Conservation (phyloP, 2,888 invertebrate species). For the Heliconius ethilla region DNA sequence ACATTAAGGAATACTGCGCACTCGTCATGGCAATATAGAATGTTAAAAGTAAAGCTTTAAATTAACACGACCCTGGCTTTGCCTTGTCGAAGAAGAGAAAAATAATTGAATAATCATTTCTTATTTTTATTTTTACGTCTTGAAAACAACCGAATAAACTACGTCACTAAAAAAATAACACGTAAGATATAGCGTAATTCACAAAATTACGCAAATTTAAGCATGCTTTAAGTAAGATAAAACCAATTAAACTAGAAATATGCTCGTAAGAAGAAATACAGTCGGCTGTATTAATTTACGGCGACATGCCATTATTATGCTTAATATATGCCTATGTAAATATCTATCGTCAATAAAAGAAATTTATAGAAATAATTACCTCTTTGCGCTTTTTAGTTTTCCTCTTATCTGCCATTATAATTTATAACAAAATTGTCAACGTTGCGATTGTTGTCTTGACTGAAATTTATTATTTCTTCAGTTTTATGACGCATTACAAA, state of each 20-base stretch:
- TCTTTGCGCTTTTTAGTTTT: constrained; percentile 79
- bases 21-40: constrained; percentile 9
- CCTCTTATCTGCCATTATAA: constrained; percentile 74
- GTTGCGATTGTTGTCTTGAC: constrained; percentile 51
- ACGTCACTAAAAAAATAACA: constrained; percentile 11
- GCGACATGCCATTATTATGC: constrained; percentile 2
- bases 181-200: neutral
- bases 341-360: neutral
- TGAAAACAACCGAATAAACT: constrained; percentile 4
- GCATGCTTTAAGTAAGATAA: neutral
- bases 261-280: constrained; percentile 3
- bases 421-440: constrained; percentile 64
- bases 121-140: constrained; percentile 15
- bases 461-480: constrained; percentile 43
- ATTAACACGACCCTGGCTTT: neutral
- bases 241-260: neutral
- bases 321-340: neutral
- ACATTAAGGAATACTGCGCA: constrained; percentile 35
- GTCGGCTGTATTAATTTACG: constrained; percentile 19
- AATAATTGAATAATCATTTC: constrained; percentile 1
- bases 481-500: constrained; percentile 44
- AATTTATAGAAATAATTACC: constrained; percentile 54
- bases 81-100: neutral
- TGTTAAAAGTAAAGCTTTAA: constrained; percentile 1
- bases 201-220: neutral